phyloP scores from a whole-genome alignment of 2,888 invertebrate genomes.

The Lobophora halterata region DNA sequence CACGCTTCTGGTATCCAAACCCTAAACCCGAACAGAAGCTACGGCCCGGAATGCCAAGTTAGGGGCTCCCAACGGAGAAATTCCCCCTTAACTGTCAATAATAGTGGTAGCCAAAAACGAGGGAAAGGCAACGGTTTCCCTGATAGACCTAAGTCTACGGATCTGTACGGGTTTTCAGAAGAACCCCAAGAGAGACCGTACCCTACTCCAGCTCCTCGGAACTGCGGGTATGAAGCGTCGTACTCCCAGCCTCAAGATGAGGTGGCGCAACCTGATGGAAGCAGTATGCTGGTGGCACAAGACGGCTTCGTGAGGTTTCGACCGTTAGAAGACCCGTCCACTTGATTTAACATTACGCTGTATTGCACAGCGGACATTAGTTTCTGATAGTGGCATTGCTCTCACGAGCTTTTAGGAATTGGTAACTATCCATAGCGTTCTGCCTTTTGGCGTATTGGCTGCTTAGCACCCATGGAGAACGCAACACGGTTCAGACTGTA shows the following conservation, averaged over 20 bases:
- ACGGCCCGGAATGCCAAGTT: slow-evolving; percentile 63
- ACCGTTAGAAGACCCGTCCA: slow-evolving; percentile 82
- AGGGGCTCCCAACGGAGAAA: slow-evolving; percentile 69
- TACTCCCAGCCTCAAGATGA: slow-evolving; percentile 80
- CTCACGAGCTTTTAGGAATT: slow-evolving; percentile 11
- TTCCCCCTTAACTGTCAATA: slow-evolving; percentile 70
- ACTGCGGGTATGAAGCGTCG: slow-evolving; percentile 74
- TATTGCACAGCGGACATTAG: slow-evolving; percentile 62
- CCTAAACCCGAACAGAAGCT: slow-evolving; percentile 76
- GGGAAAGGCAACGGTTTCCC: slow-evolving; percentile 78
- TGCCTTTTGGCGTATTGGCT: slow-evolving; percentile 18
- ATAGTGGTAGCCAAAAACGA: slow-evolving; percentile 74
- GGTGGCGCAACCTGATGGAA: slow-evolving; percentile 74
- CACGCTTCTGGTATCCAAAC: slow-evolving; percentile 77
- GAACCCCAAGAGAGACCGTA: slow-evolving; percentile 68
- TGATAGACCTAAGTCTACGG: slow-evolving; percentile 83
- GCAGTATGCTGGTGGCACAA: slow-evolving; percentile 93
- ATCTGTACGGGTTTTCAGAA: slow-evolving; percentile 79
- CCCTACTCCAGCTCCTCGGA: slow-evolving; percentile 75
- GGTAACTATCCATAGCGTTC: slow-evolving; percentile 13
- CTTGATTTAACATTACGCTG: slow-evolving; percentile 72
- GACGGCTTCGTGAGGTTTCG: slow-evolving; percentile 94
- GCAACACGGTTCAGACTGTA: neutral
- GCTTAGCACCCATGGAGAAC: slow-evolving; percentile 17
- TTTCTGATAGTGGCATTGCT: slow-evolving; percentile 51